Evolutionary conservation across 2,797 vertebrate species (phyloP), one percentile per base, ranked within the genome.

Genomic region (Crocidura indochinensis): DNA sequence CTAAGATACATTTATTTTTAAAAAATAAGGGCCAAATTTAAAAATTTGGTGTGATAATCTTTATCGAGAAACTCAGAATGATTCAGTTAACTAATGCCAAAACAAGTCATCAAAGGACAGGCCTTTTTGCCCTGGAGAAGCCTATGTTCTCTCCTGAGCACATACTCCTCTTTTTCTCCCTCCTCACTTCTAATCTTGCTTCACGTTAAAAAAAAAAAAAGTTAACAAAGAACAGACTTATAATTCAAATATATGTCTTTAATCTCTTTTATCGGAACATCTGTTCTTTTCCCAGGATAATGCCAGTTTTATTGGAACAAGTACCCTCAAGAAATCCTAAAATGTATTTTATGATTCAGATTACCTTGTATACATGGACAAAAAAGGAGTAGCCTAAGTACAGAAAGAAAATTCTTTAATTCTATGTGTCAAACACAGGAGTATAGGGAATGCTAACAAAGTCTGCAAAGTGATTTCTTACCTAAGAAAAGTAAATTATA

Each of bases 211-310:
- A 51, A 92, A 74, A 46, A 92, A 31, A 64, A 29, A 68, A 68
- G n/a, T 62, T 47, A 85, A 53, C 7, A 60, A 46, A 44, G 8
- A 17, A 26, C 53, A 88, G 26, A 81, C 15, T 31, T 31, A 1
- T 44, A 84, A 68, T 65, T 69, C 65, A 87, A 38, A 90, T 20
- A 10, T 56, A 60, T 26, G 77, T 11, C 24, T 83, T 91, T 92
- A 56, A 60, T 65, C 56, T 38, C 60, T 62, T 26, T 49, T 60
- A 10, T n/a, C 15, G 38, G 22, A 64, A 46, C 38, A 53, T 3
- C 1, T 65, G 60, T 90, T 62, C 56, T 91, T 77, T 75, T 29
- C 47, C 64, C 49, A 76, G 29, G 10, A 80, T 20, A 75, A 87
- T 26, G 56, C 1, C 7, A 2, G 49, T 53, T 76, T 88, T 51